These are phyloP conservation scores for Dilophus febrilis DNA, from an alignment of 2,888 invertebrate species.

Conservation along the genomic window DNA sequence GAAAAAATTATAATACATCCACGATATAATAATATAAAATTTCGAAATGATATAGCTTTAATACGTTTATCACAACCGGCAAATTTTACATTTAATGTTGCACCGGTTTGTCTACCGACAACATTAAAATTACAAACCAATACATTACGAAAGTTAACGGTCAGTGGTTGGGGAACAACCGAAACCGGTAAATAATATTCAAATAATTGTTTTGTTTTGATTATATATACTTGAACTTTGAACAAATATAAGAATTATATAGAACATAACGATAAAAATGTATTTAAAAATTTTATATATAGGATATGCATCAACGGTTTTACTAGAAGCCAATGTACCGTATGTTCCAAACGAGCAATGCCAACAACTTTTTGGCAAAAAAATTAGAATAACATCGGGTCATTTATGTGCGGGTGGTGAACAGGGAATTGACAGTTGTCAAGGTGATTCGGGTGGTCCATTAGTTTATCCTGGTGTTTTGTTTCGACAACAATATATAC, in stretches of 20 bases:
- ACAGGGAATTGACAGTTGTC: neutral
- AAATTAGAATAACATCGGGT: no score
- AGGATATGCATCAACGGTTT: neutral
- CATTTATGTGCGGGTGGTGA: neutral
- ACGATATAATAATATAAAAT: neutral
- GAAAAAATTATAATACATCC: neutral
- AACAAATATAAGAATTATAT: no score
- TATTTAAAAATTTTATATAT: no score
- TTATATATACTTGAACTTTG: neutral
- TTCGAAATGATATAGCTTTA: conserved; percentile 1
- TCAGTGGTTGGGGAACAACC: conserved; percentile 1
- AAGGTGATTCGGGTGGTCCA: conserved; percentile 4
- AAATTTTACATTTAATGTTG: neutral
- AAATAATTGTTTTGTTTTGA: neutral
- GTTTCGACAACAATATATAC: neutral
- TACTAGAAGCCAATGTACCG: neutral
- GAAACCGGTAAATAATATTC: conserved; percentile 2
- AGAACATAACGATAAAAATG: no score
- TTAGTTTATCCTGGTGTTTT: neutral
- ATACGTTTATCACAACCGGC: conserved; percentile 14
- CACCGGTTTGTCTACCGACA: neutral
- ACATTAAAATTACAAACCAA: neutral
- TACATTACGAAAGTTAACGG: neutral
- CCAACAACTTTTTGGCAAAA: neutral
- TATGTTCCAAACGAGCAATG: neutral